Base-by-base conservation (phyloP, 2,888 invertebrate species). In the Salpingus planirostris region DNA sequence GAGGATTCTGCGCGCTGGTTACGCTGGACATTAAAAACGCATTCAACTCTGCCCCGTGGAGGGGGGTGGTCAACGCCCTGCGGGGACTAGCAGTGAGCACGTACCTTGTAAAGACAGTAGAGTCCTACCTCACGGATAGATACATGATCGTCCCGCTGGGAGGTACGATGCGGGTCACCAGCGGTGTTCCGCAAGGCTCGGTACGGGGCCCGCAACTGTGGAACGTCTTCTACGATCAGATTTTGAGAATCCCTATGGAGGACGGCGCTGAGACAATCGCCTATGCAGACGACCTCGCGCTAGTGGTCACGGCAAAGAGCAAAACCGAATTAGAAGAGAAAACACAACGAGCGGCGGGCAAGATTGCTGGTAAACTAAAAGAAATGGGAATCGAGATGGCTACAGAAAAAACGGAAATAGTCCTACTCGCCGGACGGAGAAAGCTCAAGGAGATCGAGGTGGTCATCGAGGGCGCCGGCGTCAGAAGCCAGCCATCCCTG, bases 11-110 rank as follows among this genome's bases (percentile, higher is more conserved):
- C 5, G 11, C 10, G 6, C n/a, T 29, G 3, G 22, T 29, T 2
- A 21, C 29, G 2, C 13, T 29, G 22, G 29, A 29, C 26, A 13
- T 29, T 2, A 29, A 29, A 15, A 29, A 29, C n/a, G 29, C 29
- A 1, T 29, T 29, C 11, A 29, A 29, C 13, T 21, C 29, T 5
- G 29, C 13, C 3, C 12, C 11, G 3, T 22, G 22, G 3, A 2
- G 2, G 1, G 2, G 11, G 4, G 13, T 21, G n/a, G 8, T 29
- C 5, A 13, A 11, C 11, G 11, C 10, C 12, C 22, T 29, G 3
- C 2, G 3, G 11, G 3, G 13, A 2, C 2, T 12, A 8, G 13
- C 11, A 1, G 5, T 29, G 2, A 12, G 11, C 11, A 2, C 11
- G 3, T 29, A 21, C 15, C 11, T 29, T 3, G 13, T 29, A 3